A percentile compares a stretch with the other conserved stretches of the same genome.
phyloP scores from a whole-genome alignment of 2,888 invertebrate genomes.

The Chromoteleia sp. region DNA sequence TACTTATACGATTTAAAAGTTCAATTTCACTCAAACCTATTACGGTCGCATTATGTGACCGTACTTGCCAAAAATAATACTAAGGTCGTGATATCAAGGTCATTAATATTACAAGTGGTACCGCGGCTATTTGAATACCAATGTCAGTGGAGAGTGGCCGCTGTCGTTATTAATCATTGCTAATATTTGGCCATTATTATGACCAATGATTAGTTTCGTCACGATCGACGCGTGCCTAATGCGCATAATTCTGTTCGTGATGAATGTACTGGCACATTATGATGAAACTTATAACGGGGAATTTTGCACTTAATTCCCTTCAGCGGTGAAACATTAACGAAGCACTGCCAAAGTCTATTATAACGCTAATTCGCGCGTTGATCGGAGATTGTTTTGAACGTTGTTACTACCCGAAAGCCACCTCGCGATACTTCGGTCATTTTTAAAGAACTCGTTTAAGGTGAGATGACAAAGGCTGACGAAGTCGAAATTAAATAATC shows the following conservation, averaged over 20 bases:
- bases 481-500: too few species aligned
- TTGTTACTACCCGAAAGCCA: not conserved
- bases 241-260: conserved; percentile 36
- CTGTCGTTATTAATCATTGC: conserved; percentile 61
- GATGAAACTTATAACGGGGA: conserved; percentile 7
- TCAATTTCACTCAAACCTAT: conserved; percentile 56
- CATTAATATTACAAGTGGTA: conserved; percentile 59
- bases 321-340: conserved; percentile 3
- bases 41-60: conserved; percentile 58
- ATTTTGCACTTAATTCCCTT: conserved; percentile 1
- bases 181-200: conserved; percentile 52
- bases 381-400: not conserved
- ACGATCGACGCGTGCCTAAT: conserved; percentile 44
- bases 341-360: conserved; percentile 2
- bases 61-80: conserved; percentile 58
- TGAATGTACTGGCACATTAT: conserved; percentile 22
- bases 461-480: not conserved
- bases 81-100: conserved; percentile 56
- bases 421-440: not conserved
- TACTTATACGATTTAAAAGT: conserved; percentile 53
- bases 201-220: conserved; percentile 47
- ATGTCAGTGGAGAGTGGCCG: conserved; percentile 38
- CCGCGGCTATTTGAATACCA: conserved; percentile 53
- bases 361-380: not conserved
- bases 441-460: not conserved